Evolutionary conservation across 2,113 vertebrate genomes (phyloP).

Genomic region (Menidia beryllina): DNA sequence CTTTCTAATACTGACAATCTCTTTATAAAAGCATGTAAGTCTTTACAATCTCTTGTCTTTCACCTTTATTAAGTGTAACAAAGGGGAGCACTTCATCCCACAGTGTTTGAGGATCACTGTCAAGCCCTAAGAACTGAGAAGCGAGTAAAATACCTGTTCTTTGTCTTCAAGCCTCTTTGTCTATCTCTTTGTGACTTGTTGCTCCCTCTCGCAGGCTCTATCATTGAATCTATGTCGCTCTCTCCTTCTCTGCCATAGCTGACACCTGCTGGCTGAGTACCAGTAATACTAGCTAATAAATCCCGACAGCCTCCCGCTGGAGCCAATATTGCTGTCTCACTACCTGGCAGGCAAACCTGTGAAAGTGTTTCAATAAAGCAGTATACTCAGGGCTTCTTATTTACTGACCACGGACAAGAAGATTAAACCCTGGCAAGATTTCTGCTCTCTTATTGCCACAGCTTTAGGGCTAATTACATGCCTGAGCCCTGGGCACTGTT

Average conservation of each 20-base stretch:
- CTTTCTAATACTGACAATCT: background rate
- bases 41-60: background rate
- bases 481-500: slow-evolving; percentile 12
- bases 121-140: background rate
- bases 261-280: slow-evolving; percentile 77
- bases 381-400: slow-evolving; percentile 71
- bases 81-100: background rate
- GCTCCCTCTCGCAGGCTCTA: slow-evolving; percentile 20
- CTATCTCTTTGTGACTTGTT: slow-evolving; percentile 36
- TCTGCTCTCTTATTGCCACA: slow-evolving; percentile 53
- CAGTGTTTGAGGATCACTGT: background rate
- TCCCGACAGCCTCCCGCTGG: slow-evolving; percentile 71
- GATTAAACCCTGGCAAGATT: slow-evolving; percentile 71
- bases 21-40: background rate
- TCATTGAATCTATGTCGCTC: slow-evolving; percentile 46
- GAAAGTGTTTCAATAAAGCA: slow-evolving; percentile 75
- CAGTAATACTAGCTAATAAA: slow-evolving; percentile 79
- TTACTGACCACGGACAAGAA: slow-evolving; percentile 72
- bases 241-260: slow-evolving; percentile 65
- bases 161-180: slow-evolving; percentile 33
- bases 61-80: background rate
- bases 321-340: slow-evolving; percentile 75
- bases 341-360: slow-evolving; percentile 74
- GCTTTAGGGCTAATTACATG: slow-evolving; percentile 67
- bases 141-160: slow-evolving; percentile 11